Evolutionary conservation across 2,113 vertebrate species (phyloP).

Genomic region (Microtus oregoni): DNA sequence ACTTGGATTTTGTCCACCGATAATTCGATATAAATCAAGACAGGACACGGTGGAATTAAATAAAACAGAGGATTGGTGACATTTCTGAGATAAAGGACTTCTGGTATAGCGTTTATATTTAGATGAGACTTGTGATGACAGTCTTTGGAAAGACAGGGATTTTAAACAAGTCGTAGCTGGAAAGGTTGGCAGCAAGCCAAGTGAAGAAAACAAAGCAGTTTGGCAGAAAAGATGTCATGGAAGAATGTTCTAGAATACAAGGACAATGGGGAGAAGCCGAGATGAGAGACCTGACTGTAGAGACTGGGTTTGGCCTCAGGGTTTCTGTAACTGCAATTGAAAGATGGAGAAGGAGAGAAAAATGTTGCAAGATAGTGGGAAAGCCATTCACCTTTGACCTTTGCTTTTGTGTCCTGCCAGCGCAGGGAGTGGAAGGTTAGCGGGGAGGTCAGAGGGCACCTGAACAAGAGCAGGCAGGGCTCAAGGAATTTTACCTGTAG

Average conservation of each 20-base stretch:
- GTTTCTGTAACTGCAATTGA: neutral
- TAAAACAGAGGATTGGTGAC: neutral
- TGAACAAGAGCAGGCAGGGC: too few relatives aligned
- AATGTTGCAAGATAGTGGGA: neutral
- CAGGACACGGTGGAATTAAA: neutral
- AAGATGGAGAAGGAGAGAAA: neutral
- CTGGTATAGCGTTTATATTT: constrained; percentile 13
- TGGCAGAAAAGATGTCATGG: neutral
- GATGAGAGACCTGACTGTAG: neutral
- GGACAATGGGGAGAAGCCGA: neutral
- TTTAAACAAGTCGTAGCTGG: constrained; percentile 37
- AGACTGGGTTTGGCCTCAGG: neutral
- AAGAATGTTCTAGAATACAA: neutral
- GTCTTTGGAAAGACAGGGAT: constrained; percentile 9
- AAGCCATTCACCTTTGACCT: neutral
- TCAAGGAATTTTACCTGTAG: neutral
- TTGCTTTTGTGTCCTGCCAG: neutral
- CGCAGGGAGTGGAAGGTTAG: neutral
- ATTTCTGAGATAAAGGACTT: constrained; percentile 38
- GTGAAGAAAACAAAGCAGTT: neutral
- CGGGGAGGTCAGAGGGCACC: neutral
- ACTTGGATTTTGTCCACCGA: neutral
- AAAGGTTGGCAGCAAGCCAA: constrained; percentile 22
- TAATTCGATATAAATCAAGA: constrained; percentile 16
- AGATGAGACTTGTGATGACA: constrained; percentile 25